Evolutionary conservation across 2,113 vertebrate species (phyloP).

Genomic region (Glareola pratincola): DNA sequence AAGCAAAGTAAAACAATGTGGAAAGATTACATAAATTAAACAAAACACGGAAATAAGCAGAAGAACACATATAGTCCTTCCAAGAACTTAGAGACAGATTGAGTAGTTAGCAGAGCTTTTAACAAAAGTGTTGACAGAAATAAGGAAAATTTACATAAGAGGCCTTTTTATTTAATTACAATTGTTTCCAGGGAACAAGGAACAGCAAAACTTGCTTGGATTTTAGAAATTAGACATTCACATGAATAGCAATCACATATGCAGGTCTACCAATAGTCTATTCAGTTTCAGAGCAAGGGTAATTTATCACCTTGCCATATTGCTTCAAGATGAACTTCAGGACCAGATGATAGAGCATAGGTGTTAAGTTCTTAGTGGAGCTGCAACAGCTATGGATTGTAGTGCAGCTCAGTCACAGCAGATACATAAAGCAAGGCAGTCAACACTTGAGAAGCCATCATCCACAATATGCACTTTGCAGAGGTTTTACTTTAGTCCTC

Average conservation of each 20-base stretch:
- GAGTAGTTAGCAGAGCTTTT: not conserved
- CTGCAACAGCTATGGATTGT: not conserved
- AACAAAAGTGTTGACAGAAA: not conserved
- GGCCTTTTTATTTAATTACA: not conserved
- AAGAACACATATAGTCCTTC: not conserved
- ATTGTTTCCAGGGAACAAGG: not conserved
- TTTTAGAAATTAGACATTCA: not conserved
- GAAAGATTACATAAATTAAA: not conserved
- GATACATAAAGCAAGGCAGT: fast-evolving
- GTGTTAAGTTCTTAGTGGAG: not conserved
- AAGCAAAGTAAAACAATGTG: not conserved
- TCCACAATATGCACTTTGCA: not conserved
- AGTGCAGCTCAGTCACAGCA: not conserved
- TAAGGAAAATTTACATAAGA: not conserved
- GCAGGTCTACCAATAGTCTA: not conserved
- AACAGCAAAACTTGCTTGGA: not conserved
- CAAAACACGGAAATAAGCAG: not conserved
- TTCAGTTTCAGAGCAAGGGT: not conserved
- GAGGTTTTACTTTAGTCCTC: not conserved
- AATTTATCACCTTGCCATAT: not conserved
- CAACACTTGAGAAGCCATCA: not conserved
- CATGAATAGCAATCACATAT: not conserved
- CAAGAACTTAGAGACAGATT: not conserved
- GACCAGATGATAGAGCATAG: not conserved
- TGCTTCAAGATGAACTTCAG: not conserved